Conservation (phyloP, 2,113 vertebrate species). For the Trogon melanurus region DNA sequence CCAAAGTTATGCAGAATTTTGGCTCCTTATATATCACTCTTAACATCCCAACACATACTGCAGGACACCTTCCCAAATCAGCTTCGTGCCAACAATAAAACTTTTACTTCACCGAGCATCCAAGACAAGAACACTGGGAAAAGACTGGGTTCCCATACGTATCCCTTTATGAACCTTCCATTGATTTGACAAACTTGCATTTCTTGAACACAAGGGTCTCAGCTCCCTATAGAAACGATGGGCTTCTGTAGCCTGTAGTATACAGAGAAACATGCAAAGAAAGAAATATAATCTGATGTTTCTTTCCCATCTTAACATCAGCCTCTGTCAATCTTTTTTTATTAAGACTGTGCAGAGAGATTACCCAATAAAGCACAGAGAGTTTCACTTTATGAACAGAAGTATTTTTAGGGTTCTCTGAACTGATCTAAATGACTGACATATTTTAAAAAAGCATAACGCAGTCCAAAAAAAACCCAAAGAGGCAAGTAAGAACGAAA, state of each 20-base stretch:
- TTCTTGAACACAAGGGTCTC: neutral
- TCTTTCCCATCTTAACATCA: neutral
- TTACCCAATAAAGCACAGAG: neutral
- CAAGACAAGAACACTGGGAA: neutral
- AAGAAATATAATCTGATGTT: neutral
- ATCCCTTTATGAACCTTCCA: neutral
- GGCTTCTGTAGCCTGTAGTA: neutral
- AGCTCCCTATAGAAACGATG: fast-evolving
- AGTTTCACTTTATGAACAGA: neutral
- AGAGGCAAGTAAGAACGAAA: slow-evolving; percentile 30
- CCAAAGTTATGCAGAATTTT: neutral
- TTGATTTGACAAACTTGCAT: neutral
- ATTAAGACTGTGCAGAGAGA: neutral
- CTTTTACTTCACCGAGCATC: neutral
- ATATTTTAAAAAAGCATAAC: neutral
- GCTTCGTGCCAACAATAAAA: neutral
- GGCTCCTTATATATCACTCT: neutral
- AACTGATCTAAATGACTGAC: slow-evolving; percentile 1
- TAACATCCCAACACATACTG: neutral
- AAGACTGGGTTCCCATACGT: neutral
- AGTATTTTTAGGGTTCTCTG: slow-evolving; percentile 21
- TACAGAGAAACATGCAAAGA: neutral
- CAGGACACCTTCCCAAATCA: neutral
- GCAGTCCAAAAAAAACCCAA: neutral
- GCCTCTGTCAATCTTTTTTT: neutral